phyloP scores from a whole-genome alignment of 2,797 vertebrate genomes.

The Mormyrus hasselquistii region DNA sequence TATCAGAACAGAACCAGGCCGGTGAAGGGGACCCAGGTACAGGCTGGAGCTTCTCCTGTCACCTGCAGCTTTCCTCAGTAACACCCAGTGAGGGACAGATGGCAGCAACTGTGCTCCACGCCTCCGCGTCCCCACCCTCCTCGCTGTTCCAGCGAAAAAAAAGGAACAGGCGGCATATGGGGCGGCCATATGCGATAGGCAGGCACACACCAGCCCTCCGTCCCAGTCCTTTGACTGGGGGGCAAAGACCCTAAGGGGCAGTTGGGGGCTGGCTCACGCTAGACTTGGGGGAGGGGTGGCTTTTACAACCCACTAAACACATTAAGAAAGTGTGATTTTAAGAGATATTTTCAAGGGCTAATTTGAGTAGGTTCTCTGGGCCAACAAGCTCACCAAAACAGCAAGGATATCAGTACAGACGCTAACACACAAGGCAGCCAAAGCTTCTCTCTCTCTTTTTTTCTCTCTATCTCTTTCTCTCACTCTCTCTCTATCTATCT shows the following conservation, averaged over 20 bases:
- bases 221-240: slow-evolving; percentile 12
- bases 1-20: not conserved
- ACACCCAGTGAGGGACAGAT: slow-evolving; percentile 42
- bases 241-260: not conserved
- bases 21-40: not conserved
- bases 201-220: slow-evolving; percentile 20
- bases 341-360: not conserved
- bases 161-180: slow-evolving; percentile 33
- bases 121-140: slow-evolving; percentile 34
- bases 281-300: not conserved
- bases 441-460: not conserved
- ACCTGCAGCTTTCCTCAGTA: slow-evolving; percentile 16
- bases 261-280: not conserved
- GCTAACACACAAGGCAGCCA: not conserved
- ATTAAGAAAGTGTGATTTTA: not conserved
- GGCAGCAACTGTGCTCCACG: slow-evolving; percentile 51
- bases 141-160: slow-evolving; percentile 28
- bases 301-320: not conserved
- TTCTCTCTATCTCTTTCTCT: not conserved
- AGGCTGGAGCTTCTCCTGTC: not conserved
- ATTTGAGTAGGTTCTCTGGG: not conserved
- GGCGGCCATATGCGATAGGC: slow-evolving; percentile 38
- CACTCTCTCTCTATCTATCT: not conserved
- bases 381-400: not conserved
- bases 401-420: not conserved